Conservation (phyloP, 2,113 vertebrate genomes). For the Geococcyx californianus region DNA sequence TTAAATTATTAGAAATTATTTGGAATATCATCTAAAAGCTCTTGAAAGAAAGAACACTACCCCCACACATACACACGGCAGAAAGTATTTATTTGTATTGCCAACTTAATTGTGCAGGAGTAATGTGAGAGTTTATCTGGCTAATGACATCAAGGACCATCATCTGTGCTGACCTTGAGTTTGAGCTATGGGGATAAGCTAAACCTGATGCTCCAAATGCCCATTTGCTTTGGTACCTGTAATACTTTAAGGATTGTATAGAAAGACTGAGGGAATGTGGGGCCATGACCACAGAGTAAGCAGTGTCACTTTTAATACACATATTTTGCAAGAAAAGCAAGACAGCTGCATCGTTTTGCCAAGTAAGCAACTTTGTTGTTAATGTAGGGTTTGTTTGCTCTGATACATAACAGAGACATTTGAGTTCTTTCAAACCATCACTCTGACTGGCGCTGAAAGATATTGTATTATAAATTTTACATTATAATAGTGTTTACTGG, state of each 20-base stretch:
- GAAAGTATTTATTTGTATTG: slow-evolving; percentile 63
- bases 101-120: neutral
- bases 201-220: neutral
- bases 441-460: slow-evolving; percentile 65
- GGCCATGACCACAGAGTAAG: neutral
- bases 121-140: neutral
- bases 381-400: slow-evolving; percentile 63
- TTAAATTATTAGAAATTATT: slow-evolving; percentile 77
- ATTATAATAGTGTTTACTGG: slow-evolving; percentile 73
- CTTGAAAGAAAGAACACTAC: slow-evolving; percentile 58
- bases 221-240: neutral
- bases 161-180: neutral
- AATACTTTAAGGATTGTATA: neutral
- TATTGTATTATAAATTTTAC: slow-evolving; percentile 73
- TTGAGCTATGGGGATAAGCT: neutral
- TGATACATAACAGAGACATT: slow-evolving; percentile 62
- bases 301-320: neutral
- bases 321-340: neutral
- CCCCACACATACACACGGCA: slow-evolving; percentile 45
- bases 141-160: neutral
- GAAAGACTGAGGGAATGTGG: neutral
- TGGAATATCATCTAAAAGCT: slow-evolving; percentile 74
- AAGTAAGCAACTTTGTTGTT: slow-evolving; percentile 63
- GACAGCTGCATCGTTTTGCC: slow-evolving; percentile 33
- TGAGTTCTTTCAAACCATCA: slow-evolving; percentile 58